Evolutionary conservation across 2,888 invertebrate genomes (phyloP).

Genomic region (Polydesmus complanatus): DNA sequence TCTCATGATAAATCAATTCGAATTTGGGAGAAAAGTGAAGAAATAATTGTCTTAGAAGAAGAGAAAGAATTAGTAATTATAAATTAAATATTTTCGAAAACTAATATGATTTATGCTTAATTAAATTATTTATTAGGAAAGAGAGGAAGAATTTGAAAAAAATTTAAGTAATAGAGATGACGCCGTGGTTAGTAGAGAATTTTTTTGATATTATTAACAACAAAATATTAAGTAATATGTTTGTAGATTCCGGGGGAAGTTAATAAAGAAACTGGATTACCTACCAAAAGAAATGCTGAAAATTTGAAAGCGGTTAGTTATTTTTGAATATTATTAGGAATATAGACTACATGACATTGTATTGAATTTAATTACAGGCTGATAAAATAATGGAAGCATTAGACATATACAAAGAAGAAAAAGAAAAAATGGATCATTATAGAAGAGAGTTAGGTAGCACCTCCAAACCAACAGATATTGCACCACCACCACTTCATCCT

Average conservation of each 20-base stretch:
- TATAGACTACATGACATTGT: background rate
- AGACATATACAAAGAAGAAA: background rate
- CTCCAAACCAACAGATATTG: too few species aligned
- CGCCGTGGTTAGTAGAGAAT: conserved; percentile 27
- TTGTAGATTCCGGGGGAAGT: conserved; percentile 39
- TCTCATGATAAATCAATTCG: conserved; percentile 80
- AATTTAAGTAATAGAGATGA: conserved; percentile 35
- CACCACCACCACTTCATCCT: background rate
- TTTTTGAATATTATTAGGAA: background rate
- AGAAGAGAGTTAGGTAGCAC: too few species aligned
- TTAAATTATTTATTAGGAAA: conserved; percentile 38
- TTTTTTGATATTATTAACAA: conserved; percentile 11
- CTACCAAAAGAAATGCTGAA: conserved; percentile 74
- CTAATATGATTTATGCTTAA: conserved; percentile 3
- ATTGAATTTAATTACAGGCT: background rate
- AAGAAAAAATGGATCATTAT: too few species aligned
- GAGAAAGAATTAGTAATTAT: conserved; percentile 49
- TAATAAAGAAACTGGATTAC: conserved; percentile 60
- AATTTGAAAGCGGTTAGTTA: conserved; percentile 67
- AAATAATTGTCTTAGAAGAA: conserved; percentile 84
- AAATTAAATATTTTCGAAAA: background rate
- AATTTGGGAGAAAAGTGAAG: conserved; percentile 69
- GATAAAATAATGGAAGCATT: background rate
- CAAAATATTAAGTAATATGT: conserved; percentile 1
- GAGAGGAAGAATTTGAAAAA: conserved; percentile 52